phyloP scores from a whole-genome alignment of 2,888 invertebrate species.

The Nebria salina region DNA sequence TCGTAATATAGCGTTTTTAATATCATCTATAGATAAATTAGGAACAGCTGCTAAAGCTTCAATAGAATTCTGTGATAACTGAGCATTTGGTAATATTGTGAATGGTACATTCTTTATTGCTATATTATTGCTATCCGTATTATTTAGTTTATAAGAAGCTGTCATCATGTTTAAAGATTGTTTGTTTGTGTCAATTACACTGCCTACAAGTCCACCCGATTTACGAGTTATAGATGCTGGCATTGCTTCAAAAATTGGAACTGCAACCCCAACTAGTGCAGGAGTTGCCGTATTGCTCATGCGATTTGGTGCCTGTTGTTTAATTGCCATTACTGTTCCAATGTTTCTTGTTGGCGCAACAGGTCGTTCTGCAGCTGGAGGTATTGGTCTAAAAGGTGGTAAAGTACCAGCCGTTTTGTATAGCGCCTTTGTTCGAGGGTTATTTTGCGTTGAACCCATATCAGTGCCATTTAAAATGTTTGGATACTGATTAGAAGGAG shows the following conservation, averaged over 20 bases:
- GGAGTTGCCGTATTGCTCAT: constrained; percentile 52
- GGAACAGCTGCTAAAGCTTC: constrained; percentile 69
- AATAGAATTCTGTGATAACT: constrained; percentile 54
- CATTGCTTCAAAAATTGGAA: constrained; percentile 67
- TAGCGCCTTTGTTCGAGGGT: constrained; percentile 51
- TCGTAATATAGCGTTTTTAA: constrained; percentile 78
- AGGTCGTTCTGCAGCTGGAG: constrained; percentile 68
- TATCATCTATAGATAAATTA: constrained; percentile 80
- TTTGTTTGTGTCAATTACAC: neutral
- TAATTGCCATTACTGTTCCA: constrained; percentile 52
- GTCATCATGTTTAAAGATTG: constrained; percentile 23
- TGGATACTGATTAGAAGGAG: neutral
- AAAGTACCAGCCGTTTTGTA: constrained; percentile 55
- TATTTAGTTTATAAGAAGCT: constrained; percentile 55
- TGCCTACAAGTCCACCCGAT: constrained; percentile 55
- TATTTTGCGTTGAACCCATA: constrained; percentile 15
- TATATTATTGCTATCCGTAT: constrained; percentile 19
- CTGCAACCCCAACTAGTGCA: constrained; percentile 59
- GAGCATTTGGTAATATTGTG: constrained; percentile 50
- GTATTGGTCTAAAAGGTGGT: constrained; percentile 83
- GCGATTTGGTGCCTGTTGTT: constrained; percentile 61
- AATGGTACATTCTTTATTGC: constrained; percentile 54
- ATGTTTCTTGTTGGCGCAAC: constrained; percentile 7
- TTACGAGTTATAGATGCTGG: constrained; percentile 69
- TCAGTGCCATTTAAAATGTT: neutral